Percentiles rank a stretch among this genome's conserved stretches.
Evolutionary conservation across 1,140 invertebrate genomes (phyloP).

Genomic region (Trachymyrmex septentrionalis): DNA sequence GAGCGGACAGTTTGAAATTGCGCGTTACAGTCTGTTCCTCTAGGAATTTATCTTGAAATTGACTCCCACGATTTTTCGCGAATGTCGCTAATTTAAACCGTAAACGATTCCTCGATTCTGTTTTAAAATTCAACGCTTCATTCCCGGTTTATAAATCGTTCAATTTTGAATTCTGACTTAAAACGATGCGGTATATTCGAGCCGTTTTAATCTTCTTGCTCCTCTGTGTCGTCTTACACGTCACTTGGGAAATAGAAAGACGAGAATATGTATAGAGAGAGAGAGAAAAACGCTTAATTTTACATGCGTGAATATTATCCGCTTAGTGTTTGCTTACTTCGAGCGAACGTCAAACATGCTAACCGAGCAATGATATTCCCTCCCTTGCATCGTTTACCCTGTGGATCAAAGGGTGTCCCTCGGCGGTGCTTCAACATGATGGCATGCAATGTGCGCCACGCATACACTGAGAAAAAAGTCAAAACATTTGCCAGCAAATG

Average conservation of each 20-base stretch:
- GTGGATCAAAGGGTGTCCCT: slow-evolving; percentile 30
- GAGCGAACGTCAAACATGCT: slow-evolving; percentile 12
- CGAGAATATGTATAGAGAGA: not conserved
- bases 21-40: not conserved
- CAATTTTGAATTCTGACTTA: slow-evolving; percentile 23
- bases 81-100: not conserved
- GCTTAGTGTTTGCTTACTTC: slow-evolving; percentile 47
- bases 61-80: no score
- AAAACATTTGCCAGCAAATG: no score
- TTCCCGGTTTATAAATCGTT: not conserved
- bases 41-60: slow-evolving; percentile 8
- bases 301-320: slow-evolving; percentile 35
- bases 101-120: not conserved
- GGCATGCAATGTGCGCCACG: not conserved
- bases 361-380: slow-evolving; percentile 45
- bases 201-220: slow-evolving; percentile 5
- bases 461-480: no score
- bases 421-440: not conserved
- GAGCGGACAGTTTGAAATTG: not conserved
- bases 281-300: slow-evolving; percentile 16
- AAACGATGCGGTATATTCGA: not conserved
- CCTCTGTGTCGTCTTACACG: not conserved
- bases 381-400: slow-evolving; percentile 38
- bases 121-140: slow-evolving; percentile 12
- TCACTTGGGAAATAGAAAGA: not conserved